A percentile compares a stretch with the other conserved stretches of the same genome.
Conservation (phyloP, 2,888 invertebrate species). For the Bombyx huttoni region DNA sequence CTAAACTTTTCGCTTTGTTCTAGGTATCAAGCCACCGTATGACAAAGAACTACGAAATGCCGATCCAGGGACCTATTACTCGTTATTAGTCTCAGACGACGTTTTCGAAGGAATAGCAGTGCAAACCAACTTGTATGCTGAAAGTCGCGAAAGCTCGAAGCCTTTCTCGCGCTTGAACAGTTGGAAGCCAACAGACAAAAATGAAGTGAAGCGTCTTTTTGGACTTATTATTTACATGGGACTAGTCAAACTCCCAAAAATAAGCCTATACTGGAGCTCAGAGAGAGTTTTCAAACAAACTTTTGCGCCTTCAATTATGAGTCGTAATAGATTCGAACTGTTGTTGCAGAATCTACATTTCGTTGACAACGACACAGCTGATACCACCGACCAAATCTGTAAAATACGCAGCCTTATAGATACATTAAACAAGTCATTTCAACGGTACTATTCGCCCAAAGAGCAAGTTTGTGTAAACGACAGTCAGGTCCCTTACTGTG, state of each 20-base stretch:
- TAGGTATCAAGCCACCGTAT: no score
- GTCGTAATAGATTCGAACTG: conserved; percentile 10
- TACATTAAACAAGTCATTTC: conserved; percentile 5
- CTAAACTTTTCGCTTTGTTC: no score
- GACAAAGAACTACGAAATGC: neutral
- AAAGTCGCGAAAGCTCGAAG: conserved; percentile 5
- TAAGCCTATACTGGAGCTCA: conserved; percentile 12
- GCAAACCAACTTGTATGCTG: conserved; percentile 10
- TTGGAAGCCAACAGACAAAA: conserved; percentile 10
- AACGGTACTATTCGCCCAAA: conserved; percentile 1
- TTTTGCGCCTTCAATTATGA: conserved; percentile 11
- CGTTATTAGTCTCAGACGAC: neutral
- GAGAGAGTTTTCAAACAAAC: conserved; percentile 10
- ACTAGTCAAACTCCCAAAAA: conserved; percentile 13
- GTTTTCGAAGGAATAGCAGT: conserved; percentile 6
- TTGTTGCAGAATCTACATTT: conserved; percentile 8
- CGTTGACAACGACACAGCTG: conserved; percentile 5
- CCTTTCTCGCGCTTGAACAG: conserved; percentile 9
- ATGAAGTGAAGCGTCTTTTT: conserved; percentile 12
- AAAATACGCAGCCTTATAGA: conserved; percentile 2
- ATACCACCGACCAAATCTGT: conserved; percentile 2
- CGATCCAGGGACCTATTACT: conserved; percentile 12
- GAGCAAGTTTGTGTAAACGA: conserved; percentile 10
- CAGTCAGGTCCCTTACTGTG: conserved; percentile 11
- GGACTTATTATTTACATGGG: conserved; percentile 15